Percentiles rank a stretch among this genome's conserved stretches.
phyloP scores from a whole-genome alignment of 2,113 vertebrate genomes.

The Glaucidium brasilianum region DNA sequence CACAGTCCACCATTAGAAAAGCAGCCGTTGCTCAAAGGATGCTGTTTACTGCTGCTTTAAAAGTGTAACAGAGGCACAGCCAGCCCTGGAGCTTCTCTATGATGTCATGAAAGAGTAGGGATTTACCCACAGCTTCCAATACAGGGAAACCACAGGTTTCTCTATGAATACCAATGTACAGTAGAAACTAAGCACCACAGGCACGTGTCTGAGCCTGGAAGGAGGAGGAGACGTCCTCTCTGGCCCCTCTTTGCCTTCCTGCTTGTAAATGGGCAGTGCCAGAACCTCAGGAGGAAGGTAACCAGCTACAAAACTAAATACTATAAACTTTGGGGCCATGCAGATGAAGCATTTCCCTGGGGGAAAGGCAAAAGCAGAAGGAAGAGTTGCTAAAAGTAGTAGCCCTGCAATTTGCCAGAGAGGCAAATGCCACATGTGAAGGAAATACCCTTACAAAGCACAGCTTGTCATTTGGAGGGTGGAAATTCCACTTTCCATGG shows the following conservation, averaged over 20 bases:
- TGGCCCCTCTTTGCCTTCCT: background rate
- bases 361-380: background rate
- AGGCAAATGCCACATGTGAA: slow-evolving; percentile 29
- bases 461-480: slow-evolving; percentile 7
- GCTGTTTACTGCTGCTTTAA: background rate
- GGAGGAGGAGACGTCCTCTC: background rate
- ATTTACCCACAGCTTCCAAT: background rate
- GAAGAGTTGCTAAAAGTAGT: background rate
- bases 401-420: background rate
- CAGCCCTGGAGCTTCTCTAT: background rate
- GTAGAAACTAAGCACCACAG: background rate
- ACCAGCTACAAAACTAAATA: background rate
- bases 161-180: background rate
- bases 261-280: background rate
- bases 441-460: background rate
- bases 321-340: background rate
- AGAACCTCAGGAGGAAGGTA: background rate
- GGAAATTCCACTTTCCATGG: slow-evolving; percentile 18
- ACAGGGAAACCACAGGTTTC: background rate
- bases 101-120: background rate
- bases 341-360: background rate
- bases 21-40: background rate
- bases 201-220: background rate
- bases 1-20: background rate
- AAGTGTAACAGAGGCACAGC: background rate